These are phyloP conservation scores for Pelagia noctiluca DNA, from an alignment of 30 jellyfish, hydroid and myxozoan genomes.

Conservation along the genomic window DNA sequence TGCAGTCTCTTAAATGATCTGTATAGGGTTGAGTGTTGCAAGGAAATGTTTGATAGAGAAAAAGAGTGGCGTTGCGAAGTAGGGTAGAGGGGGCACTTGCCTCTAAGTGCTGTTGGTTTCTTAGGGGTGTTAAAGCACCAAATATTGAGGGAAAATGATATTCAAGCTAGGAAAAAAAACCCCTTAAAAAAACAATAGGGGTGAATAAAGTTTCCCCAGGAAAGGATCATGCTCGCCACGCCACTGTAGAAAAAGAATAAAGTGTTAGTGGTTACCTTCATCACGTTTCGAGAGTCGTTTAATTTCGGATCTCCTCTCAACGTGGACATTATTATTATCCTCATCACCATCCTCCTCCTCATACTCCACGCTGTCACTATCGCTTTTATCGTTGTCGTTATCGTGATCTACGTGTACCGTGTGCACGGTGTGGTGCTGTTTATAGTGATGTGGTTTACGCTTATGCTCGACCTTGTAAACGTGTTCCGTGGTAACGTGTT, in stretches of 20 bases:
- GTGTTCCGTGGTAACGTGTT: constrained; percentile 6
- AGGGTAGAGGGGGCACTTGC: too few species aligned
- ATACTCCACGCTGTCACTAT: constrained; percentile 14
- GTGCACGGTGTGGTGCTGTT: constrained; percentile 20
- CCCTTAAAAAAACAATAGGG: too few species aligned
- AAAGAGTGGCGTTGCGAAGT: too few species aligned
- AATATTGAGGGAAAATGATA: too few species aligned
- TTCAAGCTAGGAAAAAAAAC: too few species aligned
- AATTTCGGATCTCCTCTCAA: constrained; percentile 47
- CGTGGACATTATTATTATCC: constrained; percentile 30
- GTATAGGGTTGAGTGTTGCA: too few species aligned
- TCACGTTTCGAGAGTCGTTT: constrained; percentile 16
- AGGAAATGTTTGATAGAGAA: too few species aligned
- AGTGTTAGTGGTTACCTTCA: constrained; percentile 68
- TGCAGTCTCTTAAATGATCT: too few species aligned
- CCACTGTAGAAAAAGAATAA: not conserved
- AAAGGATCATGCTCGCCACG: too few species aligned
- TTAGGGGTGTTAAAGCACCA: too few species aligned
- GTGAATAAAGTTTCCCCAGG: too few species aligned
- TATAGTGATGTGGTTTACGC: constrained; percentile 28
- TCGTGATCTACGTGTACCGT: constrained; percentile 11
- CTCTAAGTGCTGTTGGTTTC: too few species aligned
- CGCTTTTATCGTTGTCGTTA: constrained; percentile 1
- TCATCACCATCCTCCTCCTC: not conserved
- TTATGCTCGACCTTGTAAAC: constrained; percentile 19